Evolutionary conservation across 2,888 invertebrate species (phyloP).

Genomic region (Linnaemya vulpina): DNA sequence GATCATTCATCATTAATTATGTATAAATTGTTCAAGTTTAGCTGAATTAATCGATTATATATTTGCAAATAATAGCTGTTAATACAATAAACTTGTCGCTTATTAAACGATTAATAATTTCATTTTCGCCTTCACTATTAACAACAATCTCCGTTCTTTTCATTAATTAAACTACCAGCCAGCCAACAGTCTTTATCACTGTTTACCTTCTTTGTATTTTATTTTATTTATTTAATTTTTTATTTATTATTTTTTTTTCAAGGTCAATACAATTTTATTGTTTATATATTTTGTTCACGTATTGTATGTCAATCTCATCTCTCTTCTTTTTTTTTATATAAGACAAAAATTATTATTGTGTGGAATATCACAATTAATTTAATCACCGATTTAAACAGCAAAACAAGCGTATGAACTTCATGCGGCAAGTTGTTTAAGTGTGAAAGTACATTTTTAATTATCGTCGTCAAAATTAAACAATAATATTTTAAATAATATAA

Average conservation of each 20-base stretch:
- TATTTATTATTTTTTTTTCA: conserved; percentile 40
- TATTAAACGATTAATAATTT: too few relatives aligned
- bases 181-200: not conserved
- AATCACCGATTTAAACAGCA: conserved; percentile 53
- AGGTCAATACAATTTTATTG: conserved; percentile 66
- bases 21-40: too few relatives aligned
- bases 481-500: conserved; percentile 15
- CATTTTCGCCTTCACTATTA: too few relatives aligned
- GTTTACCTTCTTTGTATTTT: conserved; percentile 38
- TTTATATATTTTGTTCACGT: conserved; percentile 49
- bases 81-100: too few relatives aligned
- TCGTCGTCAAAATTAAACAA: conserved; percentile 36
- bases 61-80: too few relatives aligned
- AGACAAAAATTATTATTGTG: conserved; percentile 25
- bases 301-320: conserved; percentile 63
- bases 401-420: conserved; percentile 52
- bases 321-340: too few relatives aligned
- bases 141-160: not conserved
- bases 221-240: conserved; percentile 8
- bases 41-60: too few relatives aligned
- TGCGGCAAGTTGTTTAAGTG: conserved; percentile 39
- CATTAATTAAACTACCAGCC: not conserved
- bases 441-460: conserved; percentile 54
- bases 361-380: conserved; percentile 60
- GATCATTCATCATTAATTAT: too few relatives aligned